These are phyloP conservation scores for Eurytoma adleriae DNA, from an alignment of 2,888 invertebrate genomes.

Conservation along the genomic window DNA sequence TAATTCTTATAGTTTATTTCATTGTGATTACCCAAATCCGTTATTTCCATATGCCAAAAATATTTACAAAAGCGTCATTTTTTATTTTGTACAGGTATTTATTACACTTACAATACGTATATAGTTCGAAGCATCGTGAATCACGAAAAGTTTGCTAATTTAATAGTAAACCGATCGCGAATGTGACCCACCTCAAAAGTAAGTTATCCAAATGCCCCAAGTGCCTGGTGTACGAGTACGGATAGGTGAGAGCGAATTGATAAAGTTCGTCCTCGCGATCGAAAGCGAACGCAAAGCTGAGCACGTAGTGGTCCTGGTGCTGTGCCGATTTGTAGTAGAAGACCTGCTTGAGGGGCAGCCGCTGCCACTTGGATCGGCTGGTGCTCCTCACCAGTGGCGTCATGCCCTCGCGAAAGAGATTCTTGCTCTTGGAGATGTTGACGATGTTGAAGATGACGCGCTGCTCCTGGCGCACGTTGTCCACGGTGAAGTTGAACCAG, in stretches of 20 bases:
- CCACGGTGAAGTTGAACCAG: slow-evolving; percentile 99
- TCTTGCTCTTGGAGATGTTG: slow-evolving; percentile 95
- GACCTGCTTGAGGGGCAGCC: slow-evolving; percentile 77
- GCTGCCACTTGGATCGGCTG: slow-evolving; percentile 93
- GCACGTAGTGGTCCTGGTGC: slow-evolving; percentile 93
- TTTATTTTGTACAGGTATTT: not conserved
- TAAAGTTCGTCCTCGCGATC: slow-evolving; percentile 96
- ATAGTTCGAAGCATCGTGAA: not conserved
- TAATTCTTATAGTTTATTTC: too few relatives aligned
- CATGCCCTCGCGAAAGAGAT: slow-evolving; percentile 92
- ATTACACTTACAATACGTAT: not conserved
- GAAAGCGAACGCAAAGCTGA: slow-evolving; percentile 96
- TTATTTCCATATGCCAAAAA: too few relatives aligned
- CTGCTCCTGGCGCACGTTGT: slow-evolving; percentile 95
- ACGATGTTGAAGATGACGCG: slow-evolving; percentile 97
- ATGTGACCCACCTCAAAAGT: slow-evolving; percentile 19
- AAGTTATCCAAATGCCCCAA: slow-evolving; percentile 87
- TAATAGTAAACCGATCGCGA: too few relatives aligned
- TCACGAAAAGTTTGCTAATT: too few relatives aligned
- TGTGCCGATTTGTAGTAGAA: slow-evolving; percentile 94
- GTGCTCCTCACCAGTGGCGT: slow-evolving; percentile 96
- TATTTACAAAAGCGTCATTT: not conserved
- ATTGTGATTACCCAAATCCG: too few relatives aligned
- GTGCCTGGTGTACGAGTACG: slow-evolving; percentile 95
- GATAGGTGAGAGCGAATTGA: slow-evolving; percentile 95